Conservation (phyloP, 2,888 invertebrate species). For the Caenorhabditis sulstoni region DNA sequence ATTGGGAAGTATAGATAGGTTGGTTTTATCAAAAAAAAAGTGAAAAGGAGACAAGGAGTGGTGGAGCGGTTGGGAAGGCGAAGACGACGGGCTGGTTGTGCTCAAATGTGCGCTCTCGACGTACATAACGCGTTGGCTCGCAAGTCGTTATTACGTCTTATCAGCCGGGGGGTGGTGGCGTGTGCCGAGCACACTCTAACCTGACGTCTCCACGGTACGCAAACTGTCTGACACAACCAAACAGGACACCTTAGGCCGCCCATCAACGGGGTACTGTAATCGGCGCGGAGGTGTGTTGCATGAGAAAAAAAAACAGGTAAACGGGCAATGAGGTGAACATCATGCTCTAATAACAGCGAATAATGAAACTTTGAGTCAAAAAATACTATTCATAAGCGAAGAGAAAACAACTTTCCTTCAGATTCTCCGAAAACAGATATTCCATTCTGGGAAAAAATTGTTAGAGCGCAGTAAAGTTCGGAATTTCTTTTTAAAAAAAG, state of each 20-base stretch:
- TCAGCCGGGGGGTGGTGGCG: conserved; percentile 16
- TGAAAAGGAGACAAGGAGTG: conserved; percentile 28
- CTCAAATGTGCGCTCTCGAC: conserved; percentile 16
- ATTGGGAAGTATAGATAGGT: conserved; percentile 55
- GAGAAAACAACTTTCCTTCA: too few relatives aligned
- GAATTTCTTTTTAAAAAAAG: too few relatives aligned
- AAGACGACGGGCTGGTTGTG: background rate
- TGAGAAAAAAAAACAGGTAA: background rate
- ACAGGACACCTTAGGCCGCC: conserved; percentile 14
- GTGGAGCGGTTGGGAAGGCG: conserved; percentile 1
- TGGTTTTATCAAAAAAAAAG: conserved; percentile 53
- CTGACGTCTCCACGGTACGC: too few relatives aligned
- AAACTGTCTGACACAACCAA: too few relatives aligned
- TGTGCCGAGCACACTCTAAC: too few relatives aligned
- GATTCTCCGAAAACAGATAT: too few relatives aligned
- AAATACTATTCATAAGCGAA: too few relatives aligned
- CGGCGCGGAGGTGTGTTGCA: background rate
- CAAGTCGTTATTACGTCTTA: conserved; percentile 41
- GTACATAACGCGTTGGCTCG: conserved; percentile 28
- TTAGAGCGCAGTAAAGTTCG: too few relatives aligned
- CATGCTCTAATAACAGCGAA: too few relatives aligned
- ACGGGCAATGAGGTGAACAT: too few relatives aligned
- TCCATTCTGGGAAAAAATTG: too few relatives aligned
- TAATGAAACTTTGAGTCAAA: too few relatives aligned
- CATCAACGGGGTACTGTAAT: background rate